Percentiles rank a stretch among this genome's conserved stretches.
These are phyloP conservation scores for Limnothrissa miodon DNA, from an alignment of 2,113 vertebrate genomes.

Conservation along the genomic window DNA sequence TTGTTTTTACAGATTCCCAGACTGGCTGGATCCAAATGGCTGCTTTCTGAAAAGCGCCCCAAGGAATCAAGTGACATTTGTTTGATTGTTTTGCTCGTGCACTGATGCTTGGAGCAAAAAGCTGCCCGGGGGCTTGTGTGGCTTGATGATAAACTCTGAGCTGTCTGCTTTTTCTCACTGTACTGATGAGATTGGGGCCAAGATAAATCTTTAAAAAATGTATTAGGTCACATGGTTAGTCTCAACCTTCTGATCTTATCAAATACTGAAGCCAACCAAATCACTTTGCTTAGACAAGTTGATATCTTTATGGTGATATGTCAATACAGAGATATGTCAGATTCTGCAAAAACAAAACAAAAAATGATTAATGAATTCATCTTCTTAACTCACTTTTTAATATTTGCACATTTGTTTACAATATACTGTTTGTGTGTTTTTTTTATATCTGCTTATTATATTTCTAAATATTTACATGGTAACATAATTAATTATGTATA, in stretches of 20 bases:
- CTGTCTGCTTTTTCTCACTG: conserved; percentile 39
- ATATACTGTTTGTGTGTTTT: no score
- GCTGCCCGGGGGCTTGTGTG: conserved; percentile 15
- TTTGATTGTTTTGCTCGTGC: conserved; percentile 19
- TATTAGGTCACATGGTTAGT: background rate
- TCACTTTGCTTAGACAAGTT: background rate
- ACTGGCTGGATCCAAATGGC: conserved; percentile 10
- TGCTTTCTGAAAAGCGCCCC: conserved; percentile 23
- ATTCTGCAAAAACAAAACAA: no score
- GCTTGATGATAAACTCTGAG: conserved; percentile 34
- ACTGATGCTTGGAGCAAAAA: conserved; percentile 34
- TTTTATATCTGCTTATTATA: no score
- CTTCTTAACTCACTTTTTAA: no score
- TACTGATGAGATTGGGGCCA: conserved; percentile 33
- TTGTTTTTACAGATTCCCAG: conserved; percentile 34
- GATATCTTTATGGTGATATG: background rate
- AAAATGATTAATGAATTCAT: no score
- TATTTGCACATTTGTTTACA: no score
- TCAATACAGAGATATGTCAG: background rate
- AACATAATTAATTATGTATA: background rate
- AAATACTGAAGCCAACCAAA: conserved; percentile 19
- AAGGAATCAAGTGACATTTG: conserved; percentile 12
- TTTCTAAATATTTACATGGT: no score
- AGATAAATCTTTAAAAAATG: conserved; percentile 29
- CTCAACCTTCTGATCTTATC: conserved; percentile 16